Conservation (phyloP, 2,797 vertebrate species). For the Chaenodraco wilsoni region DNA sequence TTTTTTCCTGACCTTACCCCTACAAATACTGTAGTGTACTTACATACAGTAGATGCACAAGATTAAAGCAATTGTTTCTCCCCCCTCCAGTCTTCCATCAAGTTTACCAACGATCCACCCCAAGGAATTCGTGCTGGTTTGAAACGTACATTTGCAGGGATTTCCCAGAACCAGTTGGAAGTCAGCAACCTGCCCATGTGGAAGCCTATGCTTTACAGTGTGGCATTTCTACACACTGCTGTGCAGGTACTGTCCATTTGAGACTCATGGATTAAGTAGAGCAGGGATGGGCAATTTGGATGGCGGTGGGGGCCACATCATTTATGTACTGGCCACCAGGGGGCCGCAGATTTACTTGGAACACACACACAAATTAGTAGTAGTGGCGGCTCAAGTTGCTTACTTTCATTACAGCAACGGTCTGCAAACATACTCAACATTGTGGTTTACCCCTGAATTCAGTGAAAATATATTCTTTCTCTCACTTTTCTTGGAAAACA, state of each 20-base stretch:
- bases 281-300: background rate
- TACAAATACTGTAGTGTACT: background rate
- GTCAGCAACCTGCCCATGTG: conserved; percentile 84
- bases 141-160: conserved; percentile 87
- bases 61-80: conserved; percentile 31
- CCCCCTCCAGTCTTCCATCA: conserved; percentile 74
- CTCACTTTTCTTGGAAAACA: no score
- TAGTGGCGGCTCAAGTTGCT: no score
- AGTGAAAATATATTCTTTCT: no score
- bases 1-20: conserved; percentile 3
- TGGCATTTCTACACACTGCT: conserved; percentile 88
- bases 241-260: conserved; percentile 72
- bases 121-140: conserved; percentile 87
- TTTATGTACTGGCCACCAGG: no score
- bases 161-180: conserved; percentile 86
- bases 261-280: background rate
- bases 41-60: background rate
- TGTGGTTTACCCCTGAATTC: no score
- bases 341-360: no score
- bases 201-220: conserved; percentile 88
- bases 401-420: no score
- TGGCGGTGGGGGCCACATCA: no score
- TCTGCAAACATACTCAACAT: no score
- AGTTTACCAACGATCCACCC: conserved; percentile 90
- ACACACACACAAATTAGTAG: no score